A percentile compares a stretch with the other conserved stretches of the same genome.
Conservation (phyloP, 2,113 vertebrate genomes). For the Gadus chalcogrammus region DNA sequence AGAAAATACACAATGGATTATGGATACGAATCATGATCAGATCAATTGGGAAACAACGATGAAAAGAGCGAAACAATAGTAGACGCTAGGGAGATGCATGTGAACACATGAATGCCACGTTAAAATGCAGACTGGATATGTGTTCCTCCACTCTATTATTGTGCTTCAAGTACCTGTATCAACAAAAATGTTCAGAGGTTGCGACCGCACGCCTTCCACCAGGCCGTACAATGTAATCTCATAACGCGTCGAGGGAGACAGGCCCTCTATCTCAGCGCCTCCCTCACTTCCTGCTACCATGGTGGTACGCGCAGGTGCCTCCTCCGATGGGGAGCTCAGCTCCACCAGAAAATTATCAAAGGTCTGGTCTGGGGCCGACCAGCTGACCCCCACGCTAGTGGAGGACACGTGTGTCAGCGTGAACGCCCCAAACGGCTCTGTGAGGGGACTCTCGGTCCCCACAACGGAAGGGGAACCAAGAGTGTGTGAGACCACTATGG, state of each 20-base stretch:
- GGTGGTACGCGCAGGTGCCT: conserved; percentile 8
- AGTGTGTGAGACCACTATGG: conserved; percentile 5
- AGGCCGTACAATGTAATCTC: conserved; percentile 58
- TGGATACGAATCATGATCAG: background rate
- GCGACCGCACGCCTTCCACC: conserved; percentile 51
- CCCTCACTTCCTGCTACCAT: conserved; percentile 51
- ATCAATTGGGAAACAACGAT: background rate
- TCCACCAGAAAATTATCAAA: conserved; percentile 58
- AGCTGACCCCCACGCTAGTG: conserved; percentile 42
- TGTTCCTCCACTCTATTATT: background rate
- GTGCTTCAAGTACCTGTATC: conserved; percentile 64
- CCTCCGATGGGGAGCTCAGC: conserved; percentile 40
- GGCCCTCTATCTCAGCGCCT: conserved; percentile 48
- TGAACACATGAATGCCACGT: background rate
- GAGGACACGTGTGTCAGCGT: conserved; percentile 39
- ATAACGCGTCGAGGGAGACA: conserved; percentile 54
- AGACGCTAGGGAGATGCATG: too few relatives aligned
- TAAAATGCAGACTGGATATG: background rate
- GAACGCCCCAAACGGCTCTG: conserved; percentile 28
- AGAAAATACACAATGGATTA: conserved; percentile 30
- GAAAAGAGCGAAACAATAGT: background rate
- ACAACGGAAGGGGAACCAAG: conserved; percentile 24
- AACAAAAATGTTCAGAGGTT: conserved; percentile 52
- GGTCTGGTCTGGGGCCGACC: conserved; percentile 40
- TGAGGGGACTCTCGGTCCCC: conserved; percentile 35